Evolutionary conservation across 2,888 invertebrate genomes (phyloP).

Genomic region (Lamproptera curius): DNA sequence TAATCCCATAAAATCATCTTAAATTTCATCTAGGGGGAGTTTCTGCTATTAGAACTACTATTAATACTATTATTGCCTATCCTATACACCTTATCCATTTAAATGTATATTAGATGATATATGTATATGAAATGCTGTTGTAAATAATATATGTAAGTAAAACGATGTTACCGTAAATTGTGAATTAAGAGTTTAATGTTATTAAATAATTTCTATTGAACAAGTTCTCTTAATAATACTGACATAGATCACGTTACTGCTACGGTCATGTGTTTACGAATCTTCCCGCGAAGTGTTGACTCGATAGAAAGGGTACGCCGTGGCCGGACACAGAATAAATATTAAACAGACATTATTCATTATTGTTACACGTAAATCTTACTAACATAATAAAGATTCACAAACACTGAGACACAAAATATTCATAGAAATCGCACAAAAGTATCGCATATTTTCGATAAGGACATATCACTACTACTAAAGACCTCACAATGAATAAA

Average conservation of each 20-base stretch:
- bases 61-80: constrained; percentile 4
- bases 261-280: constrained; percentile 24
- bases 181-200: constrained; percentile 79
- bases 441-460: too few species aligned
- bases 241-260: constrained; percentile 67
- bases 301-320: background rate
- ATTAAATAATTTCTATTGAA: constrained; percentile 78
- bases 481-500: too few species aligned
- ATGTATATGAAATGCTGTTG: constrained; percentile 68
- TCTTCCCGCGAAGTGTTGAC: background rate
- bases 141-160: constrained; percentile 77
- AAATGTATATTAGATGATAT: constrained; percentile 47
- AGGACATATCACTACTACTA: too few species aligned
- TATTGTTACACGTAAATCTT: background rate
- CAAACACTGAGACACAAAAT: constrained; percentile 1
- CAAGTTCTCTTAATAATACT: constrained; percentile 70
- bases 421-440: background rate
- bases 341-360: background rate
- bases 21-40: constrained; percentile 4
- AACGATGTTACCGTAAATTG: constrained; percentile 78
- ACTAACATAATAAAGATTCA: background rate
- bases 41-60: background rate
- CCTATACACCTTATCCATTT: constrained; percentile 20
- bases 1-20: constrained; percentile 1
- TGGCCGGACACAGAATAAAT: background rate